Conservation (phyloP, 2,888 invertebrate species). For the Blastobasis lacticolella region DNA sequence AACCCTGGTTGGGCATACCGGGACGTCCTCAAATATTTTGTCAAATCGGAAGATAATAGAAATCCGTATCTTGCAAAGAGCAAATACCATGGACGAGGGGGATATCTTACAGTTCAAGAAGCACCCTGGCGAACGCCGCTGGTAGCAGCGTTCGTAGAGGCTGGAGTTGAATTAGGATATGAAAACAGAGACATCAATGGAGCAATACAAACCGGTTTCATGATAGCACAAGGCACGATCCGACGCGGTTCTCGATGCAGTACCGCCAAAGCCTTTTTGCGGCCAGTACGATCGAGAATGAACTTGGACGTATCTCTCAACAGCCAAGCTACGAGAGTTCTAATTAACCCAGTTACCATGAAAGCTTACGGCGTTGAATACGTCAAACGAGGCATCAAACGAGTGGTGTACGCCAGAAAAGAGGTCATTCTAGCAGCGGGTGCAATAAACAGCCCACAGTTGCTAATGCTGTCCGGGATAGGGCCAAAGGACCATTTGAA, state of each 20-base stretch:
- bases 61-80: constrained; percentile 86
- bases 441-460: constrained; percentile 92
- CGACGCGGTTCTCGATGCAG: constrained; percentile 87
- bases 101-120: constrained; percentile 86
- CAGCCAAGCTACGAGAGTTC: constrained; percentile 82
- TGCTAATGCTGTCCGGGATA: constrained; percentile 92
- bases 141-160: constrained; percentile 87
- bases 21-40: constrained; percentile 89
- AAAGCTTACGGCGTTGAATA: constrained; percentile 88
- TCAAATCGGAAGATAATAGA: constrained; percentile 90
- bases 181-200: constrained; percentile 89
- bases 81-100: constrained; percentile 81
- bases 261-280: constrained; percentile 89
- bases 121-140: constrained; percentile 89
- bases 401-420: constrained; percentile 81
- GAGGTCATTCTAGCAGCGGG: constrained; percentile 93
- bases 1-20: constrained; percentile 93
- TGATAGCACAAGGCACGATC: constrained; percentile 88
- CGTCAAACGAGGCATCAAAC: constrained; percentile 80
- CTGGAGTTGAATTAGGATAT: constrained; percentile 88
- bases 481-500: constrained; percentile 82
- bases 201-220: constrained; percentile 84
- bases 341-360: constrained; percentile 83
- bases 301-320: constrained; percentile 89
- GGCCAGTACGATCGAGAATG: constrained; percentile 82